Evolutionary conservation across 2,888 invertebrate genomes (phyloP).

Genomic region (Sisyra nigra): DNA sequence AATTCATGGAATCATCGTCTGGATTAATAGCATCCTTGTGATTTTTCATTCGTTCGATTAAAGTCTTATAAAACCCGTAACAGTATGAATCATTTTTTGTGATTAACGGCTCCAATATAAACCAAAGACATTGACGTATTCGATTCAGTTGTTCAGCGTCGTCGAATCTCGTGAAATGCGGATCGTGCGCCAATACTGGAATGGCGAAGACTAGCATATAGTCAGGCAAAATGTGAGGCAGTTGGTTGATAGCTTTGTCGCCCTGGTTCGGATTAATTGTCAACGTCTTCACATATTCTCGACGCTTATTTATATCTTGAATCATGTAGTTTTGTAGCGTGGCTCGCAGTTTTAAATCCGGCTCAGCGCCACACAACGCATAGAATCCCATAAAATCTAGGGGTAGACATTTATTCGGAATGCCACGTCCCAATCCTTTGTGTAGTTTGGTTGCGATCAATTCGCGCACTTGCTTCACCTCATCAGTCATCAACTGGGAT

Average conservation of each 20-base stretch:
- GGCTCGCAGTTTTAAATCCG: slow-evolving; percentile 56
- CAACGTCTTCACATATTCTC: slow-evolving; percentile 81
- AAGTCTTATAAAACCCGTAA: slow-evolving; percentile 86
- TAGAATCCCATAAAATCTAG: slow-evolving; percentile 96
- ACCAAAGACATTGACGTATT: slow-evolving; percentile 80
- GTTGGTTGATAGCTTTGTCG: slow-evolving; percentile 55
- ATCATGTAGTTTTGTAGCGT: slow-evolving; percentile 66
- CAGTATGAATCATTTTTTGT: slow-evolving; percentile 87
- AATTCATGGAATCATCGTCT: slow-evolving; percentile 67
- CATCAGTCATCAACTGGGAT: slow-evolving; percentile 79
- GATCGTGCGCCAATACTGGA: slow-evolving; percentile 88
- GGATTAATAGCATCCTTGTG: slow-evolving; percentile 79
- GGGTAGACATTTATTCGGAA: slow-evolving; percentile 81
- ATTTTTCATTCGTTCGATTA: slow-evolving; percentile 88
- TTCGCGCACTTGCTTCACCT: slow-evolving; percentile 75
- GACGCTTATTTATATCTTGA: slow-evolving; percentile 69
- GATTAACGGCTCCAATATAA: slow-evolving; percentile 85
- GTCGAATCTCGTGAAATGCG: slow-evolving; percentile 60
- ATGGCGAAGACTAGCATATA: slow-evolving; percentile 96
- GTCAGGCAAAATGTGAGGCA: slow-evolving; percentile 85
- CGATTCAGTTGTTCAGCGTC: slow-evolving; percentile 62
- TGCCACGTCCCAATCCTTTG: slow-evolving; percentile 68
- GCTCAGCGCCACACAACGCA: slow-evolving; percentile 77
- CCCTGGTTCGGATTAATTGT: slow-evolving; percentile 42
- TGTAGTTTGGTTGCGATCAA: slow-evolving; percentile 83